Percentiles rank a stretch among this genome's conserved stretches.
Evolutionary conservation across 2,113 vertebrate genomes (phyloP).

Genomic region (Tauraco erythrolophus): DNA sequence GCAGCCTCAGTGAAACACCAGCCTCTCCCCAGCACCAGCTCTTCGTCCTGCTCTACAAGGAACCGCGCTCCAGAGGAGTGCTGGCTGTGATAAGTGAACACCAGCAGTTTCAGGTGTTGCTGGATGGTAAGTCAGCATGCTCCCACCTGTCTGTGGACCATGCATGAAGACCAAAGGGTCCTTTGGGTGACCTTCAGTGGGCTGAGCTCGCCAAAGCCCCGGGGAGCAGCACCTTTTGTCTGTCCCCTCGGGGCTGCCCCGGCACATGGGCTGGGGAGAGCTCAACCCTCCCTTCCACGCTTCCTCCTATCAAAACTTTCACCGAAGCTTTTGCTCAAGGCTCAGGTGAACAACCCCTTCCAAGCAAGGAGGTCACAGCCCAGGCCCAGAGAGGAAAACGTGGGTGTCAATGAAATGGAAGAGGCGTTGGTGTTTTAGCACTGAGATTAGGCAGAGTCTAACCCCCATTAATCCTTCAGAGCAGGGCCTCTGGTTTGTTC

Average conservation of each 20-base stretch:
- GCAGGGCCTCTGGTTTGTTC: not conserved
- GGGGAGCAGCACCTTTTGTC: not conserved
- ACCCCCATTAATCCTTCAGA: not conserved
- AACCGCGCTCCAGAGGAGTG: not conserved
- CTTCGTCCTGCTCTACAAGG: not conserved
- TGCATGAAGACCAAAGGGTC: accelerated
- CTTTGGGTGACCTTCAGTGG: not conserved
- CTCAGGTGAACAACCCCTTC: not conserved
- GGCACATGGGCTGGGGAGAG: not conserved
- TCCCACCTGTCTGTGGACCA: not conserved
- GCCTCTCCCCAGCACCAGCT: accelerated
- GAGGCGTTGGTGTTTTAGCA: not conserved
- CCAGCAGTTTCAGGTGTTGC: not conserved
- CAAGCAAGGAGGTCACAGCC: not conserved
- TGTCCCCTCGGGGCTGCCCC: accelerated
- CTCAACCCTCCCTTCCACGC: not conserved
- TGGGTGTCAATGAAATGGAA: not conserved
- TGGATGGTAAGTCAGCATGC: not conserved
- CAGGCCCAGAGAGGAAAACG: not conserved
- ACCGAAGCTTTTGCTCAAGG: not conserved
- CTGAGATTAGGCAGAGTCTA: constrained; percentile 16
- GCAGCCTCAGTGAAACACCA: not conserved
- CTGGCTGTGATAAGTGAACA: not conserved
- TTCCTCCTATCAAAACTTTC: not conserved
- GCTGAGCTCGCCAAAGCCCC: not conserved